A percentile compares a stretch with the other conserved stretches of the same genome.
These are phyloP conservation scores for Diplodus sargus DNA, from an alignment of 2,797 vertebrate species.

Conservation along the genomic window DNA sequence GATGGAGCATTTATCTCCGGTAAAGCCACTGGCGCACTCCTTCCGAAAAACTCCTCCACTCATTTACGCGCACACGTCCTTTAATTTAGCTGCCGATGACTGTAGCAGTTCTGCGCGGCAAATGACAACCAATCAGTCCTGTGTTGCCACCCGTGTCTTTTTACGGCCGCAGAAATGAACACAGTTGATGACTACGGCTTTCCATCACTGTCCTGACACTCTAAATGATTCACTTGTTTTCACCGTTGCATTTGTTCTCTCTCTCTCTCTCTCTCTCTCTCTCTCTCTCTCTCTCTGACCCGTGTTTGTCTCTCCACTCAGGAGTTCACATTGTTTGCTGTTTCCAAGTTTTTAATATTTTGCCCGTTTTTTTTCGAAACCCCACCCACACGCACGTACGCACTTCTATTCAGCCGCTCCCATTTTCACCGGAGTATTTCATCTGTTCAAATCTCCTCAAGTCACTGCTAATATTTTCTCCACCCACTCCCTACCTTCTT, in stretches of 20 bases:
- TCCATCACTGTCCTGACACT: slow-evolving; percentile 40
- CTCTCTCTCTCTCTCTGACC: neutral
- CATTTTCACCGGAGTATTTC: slow-evolving; percentile 37
- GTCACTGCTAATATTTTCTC: slow-evolving; percentile 41
- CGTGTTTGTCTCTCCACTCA: neutral
- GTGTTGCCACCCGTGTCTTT: slow-evolving; percentile 49
- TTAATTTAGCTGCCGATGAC: slow-evolving; percentile 70
- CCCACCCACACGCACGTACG: neutral
- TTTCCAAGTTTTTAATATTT: slow-evolving; percentile 40
- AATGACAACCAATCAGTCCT: slow-evolving; percentile 71
- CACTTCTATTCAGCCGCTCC: slow-evolving; percentile 30
- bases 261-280: neutral
- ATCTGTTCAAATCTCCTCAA: slow-evolving; percentile 45
- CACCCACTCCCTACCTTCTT: slow-evolving; percentile 10
- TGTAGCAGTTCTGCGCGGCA: slow-evolving; percentile 55
- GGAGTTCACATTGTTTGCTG: slow-evolving; percentile 11
- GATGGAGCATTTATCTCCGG: slow-evolving; percentile 44
- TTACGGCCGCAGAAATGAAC: slow-evolving; percentile 50
- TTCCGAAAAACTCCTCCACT: slow-evolving; percentile 36
- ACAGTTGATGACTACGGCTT: slow-evolving; percentile 47
- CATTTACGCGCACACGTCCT: slow-evolving; percentile 43
- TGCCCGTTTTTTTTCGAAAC: neutral
- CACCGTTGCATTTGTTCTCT: slow-evolving; percentile 17
- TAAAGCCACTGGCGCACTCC: slow-evolving; percentile 23
- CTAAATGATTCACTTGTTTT: slow-evolving; percentile 58